These are phyloP conservation scores for Microctonus brassicae DNA, from an alignment of 2,888 invertebrate species.

Conservation along the genomic window DNA sequence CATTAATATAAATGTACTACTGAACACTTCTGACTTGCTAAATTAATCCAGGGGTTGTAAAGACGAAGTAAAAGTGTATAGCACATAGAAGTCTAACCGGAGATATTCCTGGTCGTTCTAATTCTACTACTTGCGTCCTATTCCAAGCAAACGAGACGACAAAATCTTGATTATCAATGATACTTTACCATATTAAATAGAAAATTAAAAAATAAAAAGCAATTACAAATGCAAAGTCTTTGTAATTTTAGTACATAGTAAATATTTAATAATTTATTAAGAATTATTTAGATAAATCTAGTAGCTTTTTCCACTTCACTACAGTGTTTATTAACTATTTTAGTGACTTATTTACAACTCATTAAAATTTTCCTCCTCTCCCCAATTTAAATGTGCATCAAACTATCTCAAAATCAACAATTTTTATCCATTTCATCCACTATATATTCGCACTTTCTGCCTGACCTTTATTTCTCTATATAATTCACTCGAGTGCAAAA, in stretches of 20 bases:
- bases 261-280: too few species aligned
- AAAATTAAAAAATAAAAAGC: neutral
- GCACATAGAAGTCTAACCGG: too few species aligned
- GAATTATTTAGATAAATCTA: too few species aligned
- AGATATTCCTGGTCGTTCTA: too few species aligned
- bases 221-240: too few species aligned
- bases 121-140: neutral
- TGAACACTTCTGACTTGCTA: constrained; percentile 48
- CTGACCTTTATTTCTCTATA: constrained; percentile 8
- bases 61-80: too few species aligned
- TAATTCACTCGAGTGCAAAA: constrained; percentile 8
- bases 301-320: too few species aligned
- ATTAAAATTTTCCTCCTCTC: neutral
- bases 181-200: neutral
- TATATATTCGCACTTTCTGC: neutral
- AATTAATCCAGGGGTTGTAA: constrained; percentile 46
- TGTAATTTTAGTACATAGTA: too few species aligned
- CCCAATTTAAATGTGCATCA: neutral
- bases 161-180: neutral
- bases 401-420: neutral
- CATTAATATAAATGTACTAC: constrained; percentile 58
- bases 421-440: constrained; percentile 10
- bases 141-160: too few species aligned
- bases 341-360: neutral
- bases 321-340: too few species aligned